A percentile compares a stretch with the other conserved stretches of the same genome.
These are phyloP conservation scores for Epinotia ramella DNA, from an alignment of 2,888 invertebrate species.

Conservation along the genomic window DNA sequence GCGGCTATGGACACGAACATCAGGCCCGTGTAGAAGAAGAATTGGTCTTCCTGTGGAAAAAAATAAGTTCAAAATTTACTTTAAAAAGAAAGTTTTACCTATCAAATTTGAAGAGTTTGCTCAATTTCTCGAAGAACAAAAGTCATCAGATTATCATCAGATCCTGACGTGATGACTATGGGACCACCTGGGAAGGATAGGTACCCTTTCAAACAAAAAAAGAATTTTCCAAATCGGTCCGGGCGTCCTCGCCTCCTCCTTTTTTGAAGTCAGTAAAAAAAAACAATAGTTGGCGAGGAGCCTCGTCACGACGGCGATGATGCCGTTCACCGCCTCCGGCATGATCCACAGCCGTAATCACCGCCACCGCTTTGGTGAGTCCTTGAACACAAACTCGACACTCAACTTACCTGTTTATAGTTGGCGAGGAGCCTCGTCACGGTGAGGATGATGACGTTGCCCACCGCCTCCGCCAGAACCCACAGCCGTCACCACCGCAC, in stretches of 20 bases:
- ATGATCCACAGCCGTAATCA: constrained; percentile 94
- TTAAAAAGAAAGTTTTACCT: too few relatives aligned
- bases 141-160: too few relatives aligned
- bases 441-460: constrained; percentile 90
- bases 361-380: constrained; percentile 88
- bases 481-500: constrained; percentile 95
- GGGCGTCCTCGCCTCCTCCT: too few relatives aligned
- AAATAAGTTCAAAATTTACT: background rate
- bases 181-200: too few relatives aligned
- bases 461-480: constrained; percentile 93
- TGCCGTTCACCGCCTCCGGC: constrained; percentile 92
- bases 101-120: too few relatives aligned
- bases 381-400: constrained; percentile 91
- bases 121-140: too few relatives aligned
- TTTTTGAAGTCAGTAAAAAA: background rate
- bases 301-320: constrained; percentile 92
- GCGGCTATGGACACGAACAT: constrained; percentile 90
- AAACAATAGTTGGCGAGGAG: constrained; percentile 81
- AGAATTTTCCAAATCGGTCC: too few relatives aligned
- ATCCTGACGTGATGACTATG: too few relatives aligned
- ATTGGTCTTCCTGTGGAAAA: constrained; percentile 88
- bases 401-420: constrained; percentile 85
- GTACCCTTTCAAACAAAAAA: too few relatives aligned
- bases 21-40: constrained; percentile 91
- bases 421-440: constrained; percentile 88